Evolutionary conservation across 2,113 vertebrate species (phyloP).

Genomic region (Calcarius ornatus): DNA sequence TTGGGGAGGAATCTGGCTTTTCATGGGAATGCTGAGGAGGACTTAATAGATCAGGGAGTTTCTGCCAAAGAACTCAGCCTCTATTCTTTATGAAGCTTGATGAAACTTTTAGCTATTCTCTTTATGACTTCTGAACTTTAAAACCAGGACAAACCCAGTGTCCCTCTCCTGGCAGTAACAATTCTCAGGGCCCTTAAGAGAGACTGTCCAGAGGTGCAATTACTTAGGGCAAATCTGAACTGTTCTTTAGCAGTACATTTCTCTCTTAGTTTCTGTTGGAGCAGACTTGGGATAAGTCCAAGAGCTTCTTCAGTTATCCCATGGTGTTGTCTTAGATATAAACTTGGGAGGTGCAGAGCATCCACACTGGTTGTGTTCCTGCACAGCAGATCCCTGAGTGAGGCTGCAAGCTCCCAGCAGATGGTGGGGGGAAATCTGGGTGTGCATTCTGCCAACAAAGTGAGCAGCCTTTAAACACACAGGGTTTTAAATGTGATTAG

Average conservation of each 20-base stretch:
- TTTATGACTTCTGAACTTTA: neutral
- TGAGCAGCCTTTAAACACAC: neutral
- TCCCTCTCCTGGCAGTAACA: neutral
- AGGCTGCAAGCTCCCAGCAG: neutral
- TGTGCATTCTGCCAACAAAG: neutral
- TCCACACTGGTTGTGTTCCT: neutral
- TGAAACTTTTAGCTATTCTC: neutral
- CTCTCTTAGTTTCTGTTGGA: neutral
- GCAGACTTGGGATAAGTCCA: neutral
- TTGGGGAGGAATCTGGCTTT: neutral
- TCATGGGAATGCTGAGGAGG: neutral
- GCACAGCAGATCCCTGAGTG: neutral
- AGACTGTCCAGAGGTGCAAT: neutral
- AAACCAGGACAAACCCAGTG: neutral
- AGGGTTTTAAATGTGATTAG: neutral
- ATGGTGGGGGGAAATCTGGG: neutral
- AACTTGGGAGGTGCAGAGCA: neutral
- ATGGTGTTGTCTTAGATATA: neutral
- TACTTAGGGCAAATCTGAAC: neutral
- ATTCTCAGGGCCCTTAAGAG: neutral
- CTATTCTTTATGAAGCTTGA: neutral
- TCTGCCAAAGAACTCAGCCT: neutral
- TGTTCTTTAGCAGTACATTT: neutral
- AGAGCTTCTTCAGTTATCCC: neutral
- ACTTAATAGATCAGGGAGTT: neutral